Conservation (phyloP, 1,140 invertebrate species). For the Cydia strobilella region DNA sequence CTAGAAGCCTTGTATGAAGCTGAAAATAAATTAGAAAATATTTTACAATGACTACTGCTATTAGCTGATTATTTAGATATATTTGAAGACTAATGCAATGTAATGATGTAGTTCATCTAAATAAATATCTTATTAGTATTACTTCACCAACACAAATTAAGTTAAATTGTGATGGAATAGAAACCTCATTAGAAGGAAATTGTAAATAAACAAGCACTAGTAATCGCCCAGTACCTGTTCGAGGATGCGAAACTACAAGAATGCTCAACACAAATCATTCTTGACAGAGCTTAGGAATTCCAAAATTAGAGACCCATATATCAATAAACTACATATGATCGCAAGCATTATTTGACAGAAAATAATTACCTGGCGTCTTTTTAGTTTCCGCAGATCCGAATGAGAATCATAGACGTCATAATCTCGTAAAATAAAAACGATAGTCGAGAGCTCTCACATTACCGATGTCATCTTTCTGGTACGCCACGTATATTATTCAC, state of each 20-base stretch:
- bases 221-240: not conserved
- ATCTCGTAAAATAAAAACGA: constrained; percentile 73
- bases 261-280: constrained; percentile 67
- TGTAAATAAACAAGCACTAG: constrained; percentile 22
- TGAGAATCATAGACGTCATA: constrained; percentile 70
- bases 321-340: constrained; percentile 35
- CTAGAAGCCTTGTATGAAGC: not conserved
- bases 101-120: not conserved
- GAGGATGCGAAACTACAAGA: constrained; percentile 44
- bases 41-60: not conserved
- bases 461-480: constrained; percentile 74
- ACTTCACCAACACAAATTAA: not conserved
- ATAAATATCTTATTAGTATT: constrained; percentile 13
- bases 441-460: constrained; percentile 76
- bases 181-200: not conserved
- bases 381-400: constrained; percentile 64
- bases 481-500: constrained; percentile 57
- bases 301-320: constrained; percentile 73
- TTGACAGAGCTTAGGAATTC: constrained; percentile 72
- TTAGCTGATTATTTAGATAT: not conserved
- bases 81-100: not conserved
- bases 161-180: not conserved
- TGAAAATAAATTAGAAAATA: not conserved
- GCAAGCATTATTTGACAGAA: constrained; percentile 32
- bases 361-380: constrained; percentile 59